Base-by-base conservation (phyloP, 2,797 vertebrate species). In the Apogon hyalosoma region DNA sequence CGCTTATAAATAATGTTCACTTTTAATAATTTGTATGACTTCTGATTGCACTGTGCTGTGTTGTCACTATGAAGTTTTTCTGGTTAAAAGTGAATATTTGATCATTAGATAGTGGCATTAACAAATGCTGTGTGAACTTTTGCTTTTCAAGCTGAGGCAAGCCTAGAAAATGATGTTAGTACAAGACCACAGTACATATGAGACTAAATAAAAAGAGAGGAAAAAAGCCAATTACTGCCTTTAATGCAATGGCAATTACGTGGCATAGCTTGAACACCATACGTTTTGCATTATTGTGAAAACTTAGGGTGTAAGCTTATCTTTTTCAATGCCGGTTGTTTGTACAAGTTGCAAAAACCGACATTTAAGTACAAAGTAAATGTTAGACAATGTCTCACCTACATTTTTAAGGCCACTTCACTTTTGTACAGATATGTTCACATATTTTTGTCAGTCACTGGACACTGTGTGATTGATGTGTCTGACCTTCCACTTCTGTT, bases 1-100 rank as follows among this genome's bases (percentile, higher is more conserved):
- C 41, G 41, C 52, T 58, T 71, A 71, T 57, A 54, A 73, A 84
- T 69, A 56, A 16, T 46, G 15, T 71, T 62, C 7, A 77, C 69
- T 67, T 69, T 69, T 69, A 74, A 76, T 78, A 62, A 46, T 52
- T 45, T 21, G 31, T 39, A 10, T 41, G 46, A 39, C 67, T 61
- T 72, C 40, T 42, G 50, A 67, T 58, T 69, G 21, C 41, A 65
- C 80, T 76, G 54, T 83, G 63, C 33, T 67, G 14, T 16, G 46
- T 19, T 56, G 42, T 59, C 11, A 7, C 51, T 78, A 57, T 65
- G 70, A 75, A 64, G 62, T 42, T 58, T 56, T 57, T 36, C 47
- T 14, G 16, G 41, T 79, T 71, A 45, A 89, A 87, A 83, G 79
- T 83, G 75, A 78, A 84, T 59, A 66, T 80, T 73, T 87, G 74